phyloP scores from a whole-genome alignment of 2,113 vertebrate species.

The Etheostoma cragini region DNA sequence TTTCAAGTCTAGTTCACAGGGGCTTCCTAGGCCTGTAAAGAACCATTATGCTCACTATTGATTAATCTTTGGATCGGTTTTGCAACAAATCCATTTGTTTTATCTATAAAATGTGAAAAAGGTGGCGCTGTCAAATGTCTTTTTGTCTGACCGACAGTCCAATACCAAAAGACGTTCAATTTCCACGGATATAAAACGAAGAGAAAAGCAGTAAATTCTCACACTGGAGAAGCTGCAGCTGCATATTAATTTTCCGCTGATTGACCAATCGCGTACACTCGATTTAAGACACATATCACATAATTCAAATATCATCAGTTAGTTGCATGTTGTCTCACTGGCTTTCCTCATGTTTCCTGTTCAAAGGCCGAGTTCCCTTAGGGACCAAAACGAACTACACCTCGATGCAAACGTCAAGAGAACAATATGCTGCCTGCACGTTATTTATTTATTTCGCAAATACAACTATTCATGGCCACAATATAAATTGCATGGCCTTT shows the following conservation, averaged over 20 bases:
- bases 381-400: fast-evolving
- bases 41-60: neutral
- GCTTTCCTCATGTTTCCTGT: neutral
- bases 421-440: neutral
- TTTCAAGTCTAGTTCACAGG: neutral
- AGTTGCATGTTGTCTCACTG: neutral
- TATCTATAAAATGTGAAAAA: neutral
- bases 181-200: neutral
- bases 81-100: neutral
- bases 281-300: neutral
- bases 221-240: neutral
- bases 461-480: neutral
- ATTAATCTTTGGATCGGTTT: neutral
- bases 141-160: neutral
- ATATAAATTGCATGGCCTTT: neutral
- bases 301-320: neutral
- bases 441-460: constrained; percentile 17
- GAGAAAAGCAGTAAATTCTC: neutral
- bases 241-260: neutral
- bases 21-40: too few relatives aligned
- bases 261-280: neutral
- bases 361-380: neutral
- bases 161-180: neutral
- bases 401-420: neutral
- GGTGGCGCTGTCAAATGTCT: neutral